A percentile compares a stretch with the other conserved stretches of the same genome.
Conservation (phyloP, 2,888 invertebrate genomes). For the Macrosoma leucophasiata region DNA sequence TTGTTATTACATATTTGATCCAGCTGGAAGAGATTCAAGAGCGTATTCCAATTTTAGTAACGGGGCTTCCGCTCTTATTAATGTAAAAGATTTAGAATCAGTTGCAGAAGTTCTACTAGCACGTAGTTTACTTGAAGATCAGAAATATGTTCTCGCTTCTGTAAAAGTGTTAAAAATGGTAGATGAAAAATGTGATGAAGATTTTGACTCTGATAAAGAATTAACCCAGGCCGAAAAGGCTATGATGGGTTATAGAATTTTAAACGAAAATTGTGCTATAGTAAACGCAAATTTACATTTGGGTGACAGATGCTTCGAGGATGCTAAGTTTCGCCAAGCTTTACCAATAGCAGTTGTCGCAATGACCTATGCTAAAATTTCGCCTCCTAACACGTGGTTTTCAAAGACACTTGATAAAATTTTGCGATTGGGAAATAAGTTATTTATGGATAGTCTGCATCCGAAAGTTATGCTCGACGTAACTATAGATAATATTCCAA, state of each 20-base stretch:
- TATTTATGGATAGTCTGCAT: conserved; percentile 70
- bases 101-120: conserved; percentile 69
- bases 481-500: conserved; percentile 72
- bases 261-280: conserved; percentile 74
- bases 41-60: conserved; percentile 61
- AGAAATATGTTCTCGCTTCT: conserved; percentile 65
- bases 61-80: conserved; percentile 75
- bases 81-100: conserved; percentile 67
- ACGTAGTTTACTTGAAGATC: conserved; percentile 61
- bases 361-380: conserved; percentile 79
- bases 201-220: conserved; percentile 66
- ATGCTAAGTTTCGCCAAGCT: conserved; percentile 76
- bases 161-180: conserved; percentile 65
- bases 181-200: conserved; percentile 56
- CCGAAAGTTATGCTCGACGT: conserved; percentile 67
- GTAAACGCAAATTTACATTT: conserved; percentile 76
- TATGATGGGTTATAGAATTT: conserved; percentile 71
- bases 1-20: conserved; percentile 79
- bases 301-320: conserved; percentile 75
- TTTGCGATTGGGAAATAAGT: conserved; percentile 73
- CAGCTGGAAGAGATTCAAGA: conserved; percentile 72
- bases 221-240: conserved; percentile 64
- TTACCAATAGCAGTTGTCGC: conserved; percentile 76
- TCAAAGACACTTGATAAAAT: conserved; percentile 76
- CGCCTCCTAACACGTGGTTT: conserved; percentile 77